phyloP scores from a whole-genome alignment of 1,140 invertebrate genomes.

The Drosophila burlai region DNA sequence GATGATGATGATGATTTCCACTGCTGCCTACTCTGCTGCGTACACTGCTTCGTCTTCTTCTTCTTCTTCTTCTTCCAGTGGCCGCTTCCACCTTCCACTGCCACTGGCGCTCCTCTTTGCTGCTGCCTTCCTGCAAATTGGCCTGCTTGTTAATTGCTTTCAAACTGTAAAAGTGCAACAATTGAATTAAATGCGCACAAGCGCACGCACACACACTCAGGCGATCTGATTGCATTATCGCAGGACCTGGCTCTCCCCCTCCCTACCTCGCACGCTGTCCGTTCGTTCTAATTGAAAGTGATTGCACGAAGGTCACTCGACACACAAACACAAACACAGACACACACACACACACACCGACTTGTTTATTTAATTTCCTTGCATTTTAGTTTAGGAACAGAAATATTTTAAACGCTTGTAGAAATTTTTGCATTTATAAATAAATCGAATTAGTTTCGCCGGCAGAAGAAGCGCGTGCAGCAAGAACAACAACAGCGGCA shows the following conservation, averaged over 20 bases:
- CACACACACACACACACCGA: conserved; percentile 1
- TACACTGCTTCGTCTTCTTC: conserved; percentile 8
- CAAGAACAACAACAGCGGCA: conserved; percentile 30
- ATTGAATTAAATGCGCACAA: conserved; percentile 25
- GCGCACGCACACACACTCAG: background rate
- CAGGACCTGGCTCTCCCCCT: conserved; percentile 21
- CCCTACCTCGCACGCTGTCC: conserved; percentile 7
- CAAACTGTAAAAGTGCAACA: conserved; percentile 32
- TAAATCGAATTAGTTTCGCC: conserved; percentile 60
- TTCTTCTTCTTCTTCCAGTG: conserved; percentile 12
- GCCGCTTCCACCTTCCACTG: conserved; percentile 3
- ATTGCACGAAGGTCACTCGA: conserved; percentile 70
- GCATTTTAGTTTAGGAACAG: conserved; percentile 34
- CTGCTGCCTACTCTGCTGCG: conserved; percentile 4
- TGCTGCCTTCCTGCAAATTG: conserved; percentile 24
- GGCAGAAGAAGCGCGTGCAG: conserved; percentile 49
- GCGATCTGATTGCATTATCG: conserved; percentile 49
- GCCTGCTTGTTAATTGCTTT: conserved; percentile 32
- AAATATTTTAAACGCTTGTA: conserved; percentile 36
- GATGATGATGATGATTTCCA: conserved; percentile 52
- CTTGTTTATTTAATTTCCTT: conserved; percentile 31
- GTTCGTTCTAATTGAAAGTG: conserved; percentile 60
- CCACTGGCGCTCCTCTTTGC: conserved; percentile 4
- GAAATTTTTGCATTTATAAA: conserved; percentile 55
- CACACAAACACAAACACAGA: conserved; percentile 9